Evolutionary conservation across 2,797 vertebrate species (phyloP), one percentile per base, ranked within the genome.

Genomic region (Spea hammondii): DNA sequence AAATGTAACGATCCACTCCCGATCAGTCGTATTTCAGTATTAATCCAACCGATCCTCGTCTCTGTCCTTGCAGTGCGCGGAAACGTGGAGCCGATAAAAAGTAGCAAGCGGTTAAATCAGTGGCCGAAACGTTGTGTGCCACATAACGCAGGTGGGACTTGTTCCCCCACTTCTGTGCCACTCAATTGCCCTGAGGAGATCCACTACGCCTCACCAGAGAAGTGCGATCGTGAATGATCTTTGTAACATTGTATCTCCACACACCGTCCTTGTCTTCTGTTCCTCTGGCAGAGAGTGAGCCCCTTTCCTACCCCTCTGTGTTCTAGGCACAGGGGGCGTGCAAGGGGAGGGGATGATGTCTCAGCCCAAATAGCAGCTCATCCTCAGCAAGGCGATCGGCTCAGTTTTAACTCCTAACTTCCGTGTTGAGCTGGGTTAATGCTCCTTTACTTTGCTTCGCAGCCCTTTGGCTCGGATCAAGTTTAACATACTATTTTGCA

Each of bases 321-420:
- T 10, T 65, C 69, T 74, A 69, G 77, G 17, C 49, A 50, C 17
- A 69, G 70, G 70, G 76, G 77, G 77, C 65, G 76, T 71, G 55
- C 4, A 45, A 55, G 71, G 62, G 77, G 77, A 60, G 71, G 77
- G 59, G 12, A 4, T 50, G n/a, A 46, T 62, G 67, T 78, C 70
- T 59, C 70, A 67, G 70, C 70, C 44, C 70, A 50, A 6, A 14
- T 6, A 72, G 14, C 60, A 55, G n/a, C 67, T 69, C 49, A 69
- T 69, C 67, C 13, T 69, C 67, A 50, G 59, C 59, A 6, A 57
- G 11, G 51, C 51, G 7, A 7, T 53, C 7, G 51, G 7, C 51
- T 8, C 51, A 53, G 51, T 11, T 53, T 11, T 53, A 11, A 7
- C 11, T 53, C 11, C 7, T 53, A 53, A 53, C 51, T 53, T 53